Conservation (phyloP, 1,140 invertebrate species). For the Agraylea sexmaculata region DNA sequence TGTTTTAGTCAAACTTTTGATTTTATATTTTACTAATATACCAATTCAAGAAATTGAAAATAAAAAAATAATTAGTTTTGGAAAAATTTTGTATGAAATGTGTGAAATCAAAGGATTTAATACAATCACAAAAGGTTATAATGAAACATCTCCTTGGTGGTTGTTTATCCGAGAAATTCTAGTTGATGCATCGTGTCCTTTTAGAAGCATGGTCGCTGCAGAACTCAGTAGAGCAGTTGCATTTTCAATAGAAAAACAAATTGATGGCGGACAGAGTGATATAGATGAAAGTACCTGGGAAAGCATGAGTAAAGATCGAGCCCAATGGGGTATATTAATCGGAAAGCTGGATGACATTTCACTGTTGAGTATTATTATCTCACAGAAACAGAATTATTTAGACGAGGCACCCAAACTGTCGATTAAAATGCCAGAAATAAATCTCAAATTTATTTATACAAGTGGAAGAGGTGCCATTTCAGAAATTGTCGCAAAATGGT, state of each 20-base stretch:
- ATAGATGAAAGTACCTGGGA: constrained; percentile 62
- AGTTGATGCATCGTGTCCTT: constrained; percentile 54
- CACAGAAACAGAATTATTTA: constrained; percentile 38
- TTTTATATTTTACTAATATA: constrained; percentile 53
- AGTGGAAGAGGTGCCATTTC: constrained; percentile 76
- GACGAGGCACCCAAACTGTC: constrained; percentile 41
- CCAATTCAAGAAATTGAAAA: constrained; percentile 36
- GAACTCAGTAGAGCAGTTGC: constrained; percentile 65
- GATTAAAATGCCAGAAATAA: constrained; percentile 51
- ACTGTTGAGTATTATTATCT: constrained; percentile 56
- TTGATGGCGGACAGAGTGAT: constrained; percentile 26
- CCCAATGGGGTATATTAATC: constrained; percentile 74
- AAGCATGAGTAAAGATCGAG: constrained; percentile 69
- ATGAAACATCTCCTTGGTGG: constrained; percentile 64
- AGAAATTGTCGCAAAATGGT: constrained; percentile 72
- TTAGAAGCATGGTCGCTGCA: constrained; percentile 59
- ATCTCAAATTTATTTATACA: constrained; percentile 59
- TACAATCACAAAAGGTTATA: constrained; percentile 42
- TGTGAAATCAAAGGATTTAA: constrained; percentile 29
- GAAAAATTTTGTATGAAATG: constrained; percentile 33
- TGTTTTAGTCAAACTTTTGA: constrained; percentile 50
- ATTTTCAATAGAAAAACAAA: constrained; percentile 29
- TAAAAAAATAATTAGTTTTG: constrained; percentile 39
- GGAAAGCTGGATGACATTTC: constrained; percentile 83
- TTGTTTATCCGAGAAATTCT: constrained; percentile 54